Evolutionary conservation across 2,888 invertebrate genomes (phyloP).

Genomic region (Tuberolachnus salignus): DNA sequence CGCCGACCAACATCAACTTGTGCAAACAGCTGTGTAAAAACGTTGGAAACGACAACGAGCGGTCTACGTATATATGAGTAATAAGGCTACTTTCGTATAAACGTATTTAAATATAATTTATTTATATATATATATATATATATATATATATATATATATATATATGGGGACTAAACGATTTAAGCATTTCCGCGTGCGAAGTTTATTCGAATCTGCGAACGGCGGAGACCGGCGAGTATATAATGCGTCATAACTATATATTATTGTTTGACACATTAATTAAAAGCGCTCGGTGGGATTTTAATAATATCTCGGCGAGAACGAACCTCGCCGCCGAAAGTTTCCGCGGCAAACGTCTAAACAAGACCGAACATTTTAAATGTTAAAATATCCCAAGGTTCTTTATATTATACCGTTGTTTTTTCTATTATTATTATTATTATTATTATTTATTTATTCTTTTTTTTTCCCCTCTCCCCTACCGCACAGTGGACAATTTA

Average conservation of each 20-base stretch:
- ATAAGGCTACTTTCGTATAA: constrained; percentile 35
- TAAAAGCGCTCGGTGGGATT: constrained; percentile 41
- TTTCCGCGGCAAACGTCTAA: constrained; percentile 30
- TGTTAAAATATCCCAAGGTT: background rate
- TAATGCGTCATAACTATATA: constrained; percentile 38
- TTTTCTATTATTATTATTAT: too few relatives aligned
- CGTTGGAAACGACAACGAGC: constrained; percentile 5
- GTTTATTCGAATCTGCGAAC: constrained; percentile 29
- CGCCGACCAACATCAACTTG: constrained; percentile 36
- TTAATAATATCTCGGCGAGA: constrained; percentile 46
- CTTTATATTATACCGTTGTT: too few relatives aligned
- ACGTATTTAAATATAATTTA: too few relatives aligned
- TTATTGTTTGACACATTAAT: constrained; percentile 55
- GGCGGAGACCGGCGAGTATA: constrained; percentile 2
- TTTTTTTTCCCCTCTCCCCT: too few relatives aligned
- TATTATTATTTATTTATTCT: constrained; percentile 1
- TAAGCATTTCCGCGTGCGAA: constrained; percentile 36
- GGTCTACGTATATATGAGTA: background rate
- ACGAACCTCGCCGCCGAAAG: constrained; percentile 33
- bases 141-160: too few relatives aligned
- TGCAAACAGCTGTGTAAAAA: constrained; percentile 44
- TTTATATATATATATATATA: too few relatives aligned
- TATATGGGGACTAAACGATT: constrained; percentile 30
- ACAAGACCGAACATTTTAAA: constrained; percentile 46
- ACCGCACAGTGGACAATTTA: background rate